Base-by-base conservation (phyloP, 1,140 invertebrate species). In the Camponotus floridanus region DNA sequence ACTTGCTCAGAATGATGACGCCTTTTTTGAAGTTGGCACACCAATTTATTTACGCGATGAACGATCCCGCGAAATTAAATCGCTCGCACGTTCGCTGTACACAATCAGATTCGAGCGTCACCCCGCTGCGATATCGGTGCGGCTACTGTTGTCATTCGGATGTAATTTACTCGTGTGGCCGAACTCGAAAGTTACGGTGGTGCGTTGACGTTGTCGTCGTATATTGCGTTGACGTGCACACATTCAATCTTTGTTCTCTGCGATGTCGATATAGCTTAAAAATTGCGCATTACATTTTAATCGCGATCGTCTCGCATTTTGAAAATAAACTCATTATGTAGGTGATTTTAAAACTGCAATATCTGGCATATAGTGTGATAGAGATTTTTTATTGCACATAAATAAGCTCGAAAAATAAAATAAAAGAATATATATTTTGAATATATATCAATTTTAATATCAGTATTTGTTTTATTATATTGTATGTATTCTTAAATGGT, bases 141-240 rank as follows among this genome's bases (percentile, higher is more conserved):
- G 68, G 26, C 39, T 83, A 83, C 73, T 83, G 79, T 83, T 83
- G 79, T 83, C 55, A 83, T 83, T 73, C 68, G 68, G 68, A 83
- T 83, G 79, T 83, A 83, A 83, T 83, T 83, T 83, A 83, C 79
- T 83, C 79, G 79, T 73, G 68, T 73, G 79, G 39, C 65, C 68
- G 55, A 74, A 68, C 55, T 80, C 70, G 55, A 83, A 83, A 83
- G 79, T 83, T 83, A 74, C 79, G 68, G 36, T 48, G 26, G 55
- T 26, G n/a, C 55, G 59, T 83, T 83, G 79, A 83, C 55, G 57
- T 74, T 83, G 11, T 45, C 36, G 51, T 31, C 18, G 67, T 73
- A 67, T 73, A 81, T 81, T 81, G 55, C 65, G 15, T 42, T 26
- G 5, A 11, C 8, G 18, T 31, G 26, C 78, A 45, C 59, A 61